Conservation (phyloP, 2,113 vertebrate genomes). For the Polyodon spathula region DNA sequence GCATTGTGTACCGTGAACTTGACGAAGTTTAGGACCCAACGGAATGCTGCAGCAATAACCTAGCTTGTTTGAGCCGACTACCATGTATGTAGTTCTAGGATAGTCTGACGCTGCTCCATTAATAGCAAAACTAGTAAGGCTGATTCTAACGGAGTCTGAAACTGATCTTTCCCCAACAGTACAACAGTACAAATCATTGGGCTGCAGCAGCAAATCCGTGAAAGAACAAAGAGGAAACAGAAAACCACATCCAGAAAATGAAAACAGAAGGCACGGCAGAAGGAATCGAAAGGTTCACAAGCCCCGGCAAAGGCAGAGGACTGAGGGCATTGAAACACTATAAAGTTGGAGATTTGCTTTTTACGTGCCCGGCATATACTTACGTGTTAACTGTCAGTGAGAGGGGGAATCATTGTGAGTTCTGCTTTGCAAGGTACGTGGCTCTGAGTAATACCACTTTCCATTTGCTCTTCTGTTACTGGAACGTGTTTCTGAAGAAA, state of each 20-base stretch:
- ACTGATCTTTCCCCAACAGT: background rate
- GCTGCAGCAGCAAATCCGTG: background rate
- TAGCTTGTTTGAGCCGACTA: conserved; percentile 14
- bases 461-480: too few species aligned
- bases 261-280: conserved; percentile 52
- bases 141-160: background rate
- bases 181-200: background rate
- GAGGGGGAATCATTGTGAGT: conserved; percentile 80
- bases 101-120: background rate
- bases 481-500: background rate
- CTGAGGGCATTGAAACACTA: conserved; percentile 66
- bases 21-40: conserved; percentile 25
- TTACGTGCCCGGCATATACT: conserved; percentile 79
- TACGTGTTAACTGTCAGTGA: conserved; percentile 80
- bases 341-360: conserved; percentile 73
- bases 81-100: conserved; percentile 17
- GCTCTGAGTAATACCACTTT: conserved; percentile 1
- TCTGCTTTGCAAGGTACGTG: conserved; percentile 84
- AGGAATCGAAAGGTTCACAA: conserved; percentile 72
- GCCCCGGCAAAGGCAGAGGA: conserved; percentile 74
- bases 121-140: conserved; percentile 5
- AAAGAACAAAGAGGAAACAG: conserved; percentile 9
- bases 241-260: conserved; percentile 29
- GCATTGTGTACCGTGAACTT: too few species aligned
- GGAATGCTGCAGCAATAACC: conserved; percentile 8